Percentiles rank a stretch among this genome's conserved stretches.
phyloP scores from a whole-genome alignment of 1,140 invertebrate genomes.

The Phocides pigmalion region DNA sequence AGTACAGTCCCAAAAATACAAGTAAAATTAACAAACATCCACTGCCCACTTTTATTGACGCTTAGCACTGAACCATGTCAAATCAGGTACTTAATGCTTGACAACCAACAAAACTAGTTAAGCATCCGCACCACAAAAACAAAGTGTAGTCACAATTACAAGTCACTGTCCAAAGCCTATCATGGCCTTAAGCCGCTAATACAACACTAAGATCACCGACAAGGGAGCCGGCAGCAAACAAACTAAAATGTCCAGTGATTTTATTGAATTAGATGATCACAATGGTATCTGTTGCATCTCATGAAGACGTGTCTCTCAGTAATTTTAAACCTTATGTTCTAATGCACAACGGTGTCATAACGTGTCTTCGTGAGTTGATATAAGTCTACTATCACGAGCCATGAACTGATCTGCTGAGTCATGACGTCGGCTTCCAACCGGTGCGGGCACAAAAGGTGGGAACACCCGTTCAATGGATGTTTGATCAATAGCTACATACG shows the following conservation, averaged over 20 bases:
- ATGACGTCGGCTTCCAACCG: constrained; percentile 61
- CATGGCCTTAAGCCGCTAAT: constrained; percentile 66
- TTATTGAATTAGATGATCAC: constrained; percentile 82
- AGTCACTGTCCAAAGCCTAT: constrained; percentile 57
- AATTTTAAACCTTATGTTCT: constrained; percentile 7
- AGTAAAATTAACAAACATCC: not conserved
- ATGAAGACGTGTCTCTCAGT: not conserved
- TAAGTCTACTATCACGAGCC: constrained; percentile 45
- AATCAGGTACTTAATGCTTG: constrained; percentile 15
- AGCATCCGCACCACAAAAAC: constrained; percentile 47
- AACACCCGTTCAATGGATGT: constrained; percentile 76
- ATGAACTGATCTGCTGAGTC: constrained; percentile 61
- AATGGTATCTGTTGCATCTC: constrained; percentile 47
- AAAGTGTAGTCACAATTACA: constrained; percentile 47
- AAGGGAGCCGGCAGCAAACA: constrained; percentile 73
- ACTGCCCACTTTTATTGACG: not conserved
- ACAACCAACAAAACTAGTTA: constrained; percentile 37
- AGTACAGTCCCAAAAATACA: not conserved
- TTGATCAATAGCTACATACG: constrained; percentile 74
- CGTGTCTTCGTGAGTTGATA: constrained; percentile 3
- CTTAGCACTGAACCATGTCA: not conserved
- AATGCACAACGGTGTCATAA: not conserved
- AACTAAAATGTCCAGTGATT: constrained; percentile 80
- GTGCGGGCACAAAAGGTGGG: constrained; percentile 71
- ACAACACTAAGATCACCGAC: constrained; percentile 62